Base-by-base conservation (phyloP, 2,888 invertebrate species). In the Gerris lacustris region DNA sequence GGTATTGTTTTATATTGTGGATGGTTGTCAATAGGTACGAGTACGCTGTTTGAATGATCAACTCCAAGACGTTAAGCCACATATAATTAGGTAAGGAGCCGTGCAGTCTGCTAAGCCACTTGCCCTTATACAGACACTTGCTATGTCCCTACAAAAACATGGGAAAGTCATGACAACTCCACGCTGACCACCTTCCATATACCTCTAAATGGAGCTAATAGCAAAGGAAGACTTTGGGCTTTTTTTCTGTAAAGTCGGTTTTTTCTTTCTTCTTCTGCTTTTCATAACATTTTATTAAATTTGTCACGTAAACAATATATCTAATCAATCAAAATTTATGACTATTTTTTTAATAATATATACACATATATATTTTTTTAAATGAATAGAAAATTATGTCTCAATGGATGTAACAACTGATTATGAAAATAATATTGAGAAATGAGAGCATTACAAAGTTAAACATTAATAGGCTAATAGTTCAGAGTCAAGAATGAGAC, bases 61-160 rank as follows among this genome's bases (percentile, higher is more conserved):
- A 55, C 15, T 55, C 15, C 9, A 55, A 55, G 11, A 55, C 11
- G 55, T 11, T 11, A 55, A 55, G 15, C 9, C 15, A 11, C 55
- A 55, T 11, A 55, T 55, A 55, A 55, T 55, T 55, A 55, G 55
- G 55, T 55, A 55, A 55, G 55, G 55, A 55, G 55, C 55, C 55
- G 55, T 11, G 55, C 55, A 55, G 55, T 55, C 55, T 55, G 15
- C 11, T 15, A 55, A 55, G 11, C 15, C 55, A 55, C 55, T 55
- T 55, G 15, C 11, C 55, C 55, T 11, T 55, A 55, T 55, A 55
- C 11, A 55, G 55, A 55, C 9, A 55, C 15, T 15, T 55, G 9
- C 11, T 55, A 55, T 55, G 55, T 9, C 55, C 9, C 9, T 11
- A 9, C 55, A 55, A 55, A 15, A 55, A 15, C 55, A 55, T 15